Evolutionary conservation across 2,888 invertebrate species (phyloP), one percentile per base, ranked within the genome.

Genomic region (Andrena camellia): DNA sequence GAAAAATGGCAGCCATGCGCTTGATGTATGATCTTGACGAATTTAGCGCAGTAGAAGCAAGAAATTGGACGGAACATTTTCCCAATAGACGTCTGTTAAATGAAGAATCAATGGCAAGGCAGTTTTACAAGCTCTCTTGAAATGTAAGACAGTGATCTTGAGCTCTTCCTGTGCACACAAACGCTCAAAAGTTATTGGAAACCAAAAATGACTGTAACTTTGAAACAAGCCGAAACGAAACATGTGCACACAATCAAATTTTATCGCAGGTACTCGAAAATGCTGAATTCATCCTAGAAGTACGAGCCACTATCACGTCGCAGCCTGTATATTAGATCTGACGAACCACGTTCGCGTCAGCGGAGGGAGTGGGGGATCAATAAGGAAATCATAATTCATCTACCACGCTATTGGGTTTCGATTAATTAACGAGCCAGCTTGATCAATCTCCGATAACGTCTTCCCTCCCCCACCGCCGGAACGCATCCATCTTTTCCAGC

Each of bases 381-480:
- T 66, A 50, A 48, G 20, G 29, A 67, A 78, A 83, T 83, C 67
- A 74, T 73, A 83, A 83, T 84, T 83, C 73, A 83, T 73, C 52
- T 66, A 33, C 42, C 13, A 48, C 57, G 70, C 52, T 78, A 83
- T 83, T 57, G 78, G 67, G 42, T 83, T 71, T 67, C 67, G 50
- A 83, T 83, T 78, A 83, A 83, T 83, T 78, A 78, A 62, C 57
- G 62, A 62, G 57, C 52, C 57, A 63, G 57, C 54, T 64, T 17
- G 33, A 26, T 57, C n/a, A 35, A 17, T 33, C 60, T 48, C 60
- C 35, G 13, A 13, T 13, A 7, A 60, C 20, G 48, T 48, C 26
- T 42, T 79, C 54, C 72, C 31, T n/a, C 17, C 62, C 63, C 10
- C 62, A 33, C 33, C 33, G 1, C n/a, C 13, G 7, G 2, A n/a